Percentiles rank a stretch among this genome's conserved stretches.
These are phyloP conservation scores for Drosophila truncata DNA, from an alignment of 1,140 invertebrate genomes.

Conservation along the genomic window DNA sequence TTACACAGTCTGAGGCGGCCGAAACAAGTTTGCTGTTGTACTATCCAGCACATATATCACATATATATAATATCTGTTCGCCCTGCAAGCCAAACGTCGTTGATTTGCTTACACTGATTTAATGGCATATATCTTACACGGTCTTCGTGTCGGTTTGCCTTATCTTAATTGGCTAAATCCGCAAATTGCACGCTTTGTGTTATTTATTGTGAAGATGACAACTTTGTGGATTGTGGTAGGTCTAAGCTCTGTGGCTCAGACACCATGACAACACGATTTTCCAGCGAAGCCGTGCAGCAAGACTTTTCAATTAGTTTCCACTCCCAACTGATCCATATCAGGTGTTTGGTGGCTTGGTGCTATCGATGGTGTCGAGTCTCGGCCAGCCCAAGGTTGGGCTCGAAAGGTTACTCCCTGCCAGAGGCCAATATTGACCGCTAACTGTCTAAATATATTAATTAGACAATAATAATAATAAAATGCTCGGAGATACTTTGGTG, in stretches of 20 bases:
- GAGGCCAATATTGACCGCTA: slow-evolving; percentile 65
- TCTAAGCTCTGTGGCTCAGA: slow-evolving; percentile 10
- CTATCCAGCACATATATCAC: background rate
- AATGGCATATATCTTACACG: slow-evolving; percentile 15
- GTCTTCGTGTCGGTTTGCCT: slow-evolving; percentile 22
- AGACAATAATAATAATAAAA: slow-evolving; percentile 70
- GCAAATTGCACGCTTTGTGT: slow-evolving; percentile 37
- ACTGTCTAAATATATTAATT: slow-evolving; percentile 80
- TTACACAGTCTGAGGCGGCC: slow-evolving; percentile 25
- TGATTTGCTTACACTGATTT: slow-evolving; percentile 26
- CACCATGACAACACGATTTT: slow-evolving; percentile 40
- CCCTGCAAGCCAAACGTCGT: slow-evolving; percentile 1
- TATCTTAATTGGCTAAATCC: slow-evolving; percentile 43
- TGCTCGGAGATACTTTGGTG: slow-evolving; percentile 24
- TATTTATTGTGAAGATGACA: slow-evolving; percentile 36
- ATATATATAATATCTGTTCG: background rate
- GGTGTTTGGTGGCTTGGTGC: slow-evolving; percentile 28
- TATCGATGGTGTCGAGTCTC: slow-evolving; percentile 21
- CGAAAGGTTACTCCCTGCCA: slow-evolving; percentile 64
- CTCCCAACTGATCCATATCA: slow-evolving; percentile 75
- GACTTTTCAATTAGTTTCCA: slow-evolving; percentile 74
- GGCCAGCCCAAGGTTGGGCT: slow-evolving; percentile 59
- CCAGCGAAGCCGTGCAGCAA: slow-evolving; percentile 28
- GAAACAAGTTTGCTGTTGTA: slow-evolving; percentile 30
- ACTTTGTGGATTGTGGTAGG: slow-evolving; percentile 14